These are phyloP conservation scores for Trachelus tabidus DNA, from an alignment of 2,888 invertebrate genomes.

Conservation along the genomic window DNA sequence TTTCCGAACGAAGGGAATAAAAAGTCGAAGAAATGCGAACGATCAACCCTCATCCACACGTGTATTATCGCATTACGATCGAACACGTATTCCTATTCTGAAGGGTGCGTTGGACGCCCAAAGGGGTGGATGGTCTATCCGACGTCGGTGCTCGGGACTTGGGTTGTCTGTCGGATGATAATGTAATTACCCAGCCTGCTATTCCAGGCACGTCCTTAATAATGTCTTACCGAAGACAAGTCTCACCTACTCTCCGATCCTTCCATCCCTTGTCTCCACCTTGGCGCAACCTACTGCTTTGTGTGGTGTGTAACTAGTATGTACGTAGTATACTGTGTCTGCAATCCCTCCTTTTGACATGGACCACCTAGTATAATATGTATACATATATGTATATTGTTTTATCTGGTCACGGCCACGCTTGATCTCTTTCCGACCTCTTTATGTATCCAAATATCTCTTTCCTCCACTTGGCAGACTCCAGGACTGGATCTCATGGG, in stretches of 20 bases:
- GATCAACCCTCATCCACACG: background rate
- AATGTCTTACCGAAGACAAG: slow-evolving; percentile 45
- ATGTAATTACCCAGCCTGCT: slow-evolving; percentile 43
- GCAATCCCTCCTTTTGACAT: background rate
- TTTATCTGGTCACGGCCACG: no score
- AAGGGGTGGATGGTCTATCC: slow-evolving; percentile 7
- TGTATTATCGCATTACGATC: slow-evolving; percentile 21
- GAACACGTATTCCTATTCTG: slow-evolving; percentile 20
- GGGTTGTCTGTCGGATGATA: slow-evolving; percentile 30
- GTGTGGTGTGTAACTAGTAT: slow-evolving; percentile 2
- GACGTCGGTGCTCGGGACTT: slow-evolving; percentile 2
- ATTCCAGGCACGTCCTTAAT: slow-evolving; percentile 48
- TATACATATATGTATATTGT: background rate
- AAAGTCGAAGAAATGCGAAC: background rate
- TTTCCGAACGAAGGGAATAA: background rate
- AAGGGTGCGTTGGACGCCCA: slow-evolving; percentile 1
- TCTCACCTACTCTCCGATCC: slow-evolving; percentile 24
- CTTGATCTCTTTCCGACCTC: background rate
- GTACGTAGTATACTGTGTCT: no score
- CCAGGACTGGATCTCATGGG: background rate
- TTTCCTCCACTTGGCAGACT: background rate
- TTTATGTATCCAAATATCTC: background rate
- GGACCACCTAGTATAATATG: background rate
- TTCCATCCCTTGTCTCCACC: slow-evolving; percentile 25
- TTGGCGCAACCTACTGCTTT: slow-evolving; percentile 15